phyloP scores from a whole-genome alignment of 2,888 invertebrate genomes.

The Incurvaria masculella region DNA sequence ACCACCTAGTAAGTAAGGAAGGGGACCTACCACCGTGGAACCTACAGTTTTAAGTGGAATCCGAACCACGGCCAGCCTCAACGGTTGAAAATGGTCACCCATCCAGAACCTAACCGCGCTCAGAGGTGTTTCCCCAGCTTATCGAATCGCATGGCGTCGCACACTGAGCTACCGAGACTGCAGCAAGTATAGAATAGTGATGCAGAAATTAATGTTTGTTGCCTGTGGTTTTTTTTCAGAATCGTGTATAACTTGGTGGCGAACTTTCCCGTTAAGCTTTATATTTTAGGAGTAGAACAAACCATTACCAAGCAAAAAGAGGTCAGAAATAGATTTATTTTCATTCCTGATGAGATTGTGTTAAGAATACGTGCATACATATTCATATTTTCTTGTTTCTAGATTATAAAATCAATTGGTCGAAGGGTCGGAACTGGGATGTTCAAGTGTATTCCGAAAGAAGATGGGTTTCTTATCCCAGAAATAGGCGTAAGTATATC shows the following conservation, averaged over 20 bases:
- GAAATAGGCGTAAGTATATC: constrained; percentile 36
- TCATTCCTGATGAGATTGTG: neutral
- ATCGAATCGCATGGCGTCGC: no score
- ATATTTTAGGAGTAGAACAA: constrained; percentile 63
- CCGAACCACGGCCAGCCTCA: no score
- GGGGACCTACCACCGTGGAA: no score
- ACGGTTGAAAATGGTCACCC: no score
- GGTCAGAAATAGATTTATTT: constrained; percentile 22
- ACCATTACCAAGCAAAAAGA: constrained; percentile 49
- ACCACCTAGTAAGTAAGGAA: no score
- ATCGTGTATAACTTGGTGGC: constrained; percentile 42
- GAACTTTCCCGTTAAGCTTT: constrained; percentile 55
- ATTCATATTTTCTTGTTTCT: constrained; percentile 9
- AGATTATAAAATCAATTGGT: constrained; percentile 58
- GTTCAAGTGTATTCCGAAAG: constrained; percentile 50
- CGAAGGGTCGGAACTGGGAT: constrained; percentile 50
- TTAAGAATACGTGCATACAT: neutral
- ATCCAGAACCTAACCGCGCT: no score
- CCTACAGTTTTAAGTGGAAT: no score
- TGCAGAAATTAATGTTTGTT: no score
- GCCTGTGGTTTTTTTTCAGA: constrained; percentile 24
- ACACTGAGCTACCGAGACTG: no score
- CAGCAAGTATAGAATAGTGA: no score
- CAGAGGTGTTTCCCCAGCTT: no score
- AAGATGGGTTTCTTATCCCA: constrained; percentile 57